A percentile compares a stretch with the other conserved stretches of the same genome.
These are phyloP conservation scores for Cheirogaleus major DNA, from an alignment of 2,797 vertebrate genomes.

Conservation along the genomic window DNA sequence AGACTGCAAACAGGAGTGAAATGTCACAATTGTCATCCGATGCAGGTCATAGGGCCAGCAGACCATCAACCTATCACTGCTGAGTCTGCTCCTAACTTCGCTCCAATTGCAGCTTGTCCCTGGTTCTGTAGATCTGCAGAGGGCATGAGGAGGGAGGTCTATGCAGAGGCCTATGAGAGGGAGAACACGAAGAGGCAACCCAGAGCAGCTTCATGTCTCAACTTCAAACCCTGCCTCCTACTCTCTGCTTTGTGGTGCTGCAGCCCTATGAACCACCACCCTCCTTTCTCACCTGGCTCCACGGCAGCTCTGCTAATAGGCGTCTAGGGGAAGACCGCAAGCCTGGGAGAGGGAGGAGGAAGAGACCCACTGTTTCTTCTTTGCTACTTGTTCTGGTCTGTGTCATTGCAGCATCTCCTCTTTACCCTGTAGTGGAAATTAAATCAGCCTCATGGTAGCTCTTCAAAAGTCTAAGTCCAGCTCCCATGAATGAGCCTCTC, in stretches of 20 bases:
- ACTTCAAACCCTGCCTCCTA: background rate
- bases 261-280: too few relatives aligned
- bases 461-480: background rate
- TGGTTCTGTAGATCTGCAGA: background rate
- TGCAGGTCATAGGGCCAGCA: background rate
- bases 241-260: background rate
- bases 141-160: too few relatives aligned
- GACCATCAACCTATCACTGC: background rate
- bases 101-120: background rate
- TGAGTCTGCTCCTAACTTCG: background rate
- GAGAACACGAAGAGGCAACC: background rate
- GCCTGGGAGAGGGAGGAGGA: background rate
- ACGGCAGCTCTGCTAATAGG: background rate
- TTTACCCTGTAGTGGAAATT: background rate
- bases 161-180: too few relatives aligned
- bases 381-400: background rate
- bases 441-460: background rate
- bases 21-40: background rate
- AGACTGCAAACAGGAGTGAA: background rate
- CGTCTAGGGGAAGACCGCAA: background rate
- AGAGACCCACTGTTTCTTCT: background rate
- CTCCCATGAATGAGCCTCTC: background rate
- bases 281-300: background rate
- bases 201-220: background rate
- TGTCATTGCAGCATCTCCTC: background rate